Base-by-base conservation (phyloP, 1,140 invertebrate species). In the Chironomus striatipennis region DNA sequence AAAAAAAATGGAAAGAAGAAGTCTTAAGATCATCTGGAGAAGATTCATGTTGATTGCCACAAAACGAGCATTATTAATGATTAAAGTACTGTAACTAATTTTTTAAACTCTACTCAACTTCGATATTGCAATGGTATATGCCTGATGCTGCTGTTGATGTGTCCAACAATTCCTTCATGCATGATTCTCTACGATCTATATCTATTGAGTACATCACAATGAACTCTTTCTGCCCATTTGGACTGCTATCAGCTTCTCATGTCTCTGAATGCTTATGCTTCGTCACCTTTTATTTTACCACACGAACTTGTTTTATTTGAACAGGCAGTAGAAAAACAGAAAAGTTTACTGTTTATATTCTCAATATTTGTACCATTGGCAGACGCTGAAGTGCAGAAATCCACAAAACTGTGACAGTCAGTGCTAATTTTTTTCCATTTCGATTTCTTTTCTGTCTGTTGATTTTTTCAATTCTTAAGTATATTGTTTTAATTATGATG, bases 51-150 rank as follows among this genome's bases (percentile, higher is more conserved):
- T 57, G 47, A 57, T 57, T 57, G 47, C 47, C 47, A 70, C 17
- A 70, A 70, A 21, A 21, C 18, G 65, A 70, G 17, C 65, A 21
- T 70, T 70, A 70, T 70, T 70, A 70, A 21, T 70, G 17, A 70
- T 20, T 70, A 70, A 67, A 67, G 7, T 70, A 70, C 65, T 70
- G 65, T 21, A 70, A 70, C 65, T 70, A 70, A 18, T 70, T 70
- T 70, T 70, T 70, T 21, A 18, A 34, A 34, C 2, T 34, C 8
- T 20, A 57, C 47, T 57, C 47, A 57, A n/a, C n/a, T n/a, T n/a
- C n/a, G n/a, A n/a, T 5, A 34, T 34, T 34, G 24, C 5, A 34
- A 57, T 57, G 47, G 12, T 57, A 57, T 47, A 57, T 34, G 24
- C 24, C 47, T 57, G 47, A 57, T 57, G 47, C 47, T 57, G 47